Conservation (phyloP, 2,888 invertebrate species). For the Torymus aiolomorphi region DNA sequence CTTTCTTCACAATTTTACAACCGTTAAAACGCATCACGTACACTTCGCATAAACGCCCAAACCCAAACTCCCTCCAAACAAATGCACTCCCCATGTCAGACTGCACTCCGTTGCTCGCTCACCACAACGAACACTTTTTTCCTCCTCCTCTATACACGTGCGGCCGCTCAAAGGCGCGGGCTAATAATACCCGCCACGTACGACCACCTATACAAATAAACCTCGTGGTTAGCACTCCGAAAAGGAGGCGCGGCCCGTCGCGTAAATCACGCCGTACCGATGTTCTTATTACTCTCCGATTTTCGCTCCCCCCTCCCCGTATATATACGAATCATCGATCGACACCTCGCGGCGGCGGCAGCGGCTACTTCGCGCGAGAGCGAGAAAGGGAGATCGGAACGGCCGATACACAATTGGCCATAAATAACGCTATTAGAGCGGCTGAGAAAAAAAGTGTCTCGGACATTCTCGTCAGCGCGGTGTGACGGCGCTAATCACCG, state of each 20-base stretch:
- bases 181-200: neutral
- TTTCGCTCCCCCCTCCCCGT: neutral
- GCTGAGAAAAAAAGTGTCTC: no score
- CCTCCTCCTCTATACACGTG: neutral
- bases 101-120: no score
- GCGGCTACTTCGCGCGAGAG: neutral
- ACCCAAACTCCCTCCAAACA: no score
- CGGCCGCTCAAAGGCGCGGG: neutral
- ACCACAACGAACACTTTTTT: no score
- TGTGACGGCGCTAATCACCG: slow-evolving; percentile 15
- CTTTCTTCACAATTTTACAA: no score
- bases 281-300: slow-evolving; percentile 31
- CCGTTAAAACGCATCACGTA: no score
- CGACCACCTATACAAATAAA: slow-evolving; percentile 5
- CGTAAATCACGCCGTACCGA: slow-evolving; percentile 33
- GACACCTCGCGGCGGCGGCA: no score
- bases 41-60: no score
- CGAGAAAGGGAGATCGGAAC: neutral
- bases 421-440: slow-evolving; percentile 27
- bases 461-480: no score
- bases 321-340: no score
- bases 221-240: neutral
- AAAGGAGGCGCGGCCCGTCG: slow-evolving; percentile 19
- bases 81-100: no score
- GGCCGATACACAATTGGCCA: neutral